Percentiles rank a stretch among this genome's conserved stretches.
Evolutionary conservation across 1,140 invertebrate genomes (phyloP).

Genomic region (Drosophila orosa): DNA sequence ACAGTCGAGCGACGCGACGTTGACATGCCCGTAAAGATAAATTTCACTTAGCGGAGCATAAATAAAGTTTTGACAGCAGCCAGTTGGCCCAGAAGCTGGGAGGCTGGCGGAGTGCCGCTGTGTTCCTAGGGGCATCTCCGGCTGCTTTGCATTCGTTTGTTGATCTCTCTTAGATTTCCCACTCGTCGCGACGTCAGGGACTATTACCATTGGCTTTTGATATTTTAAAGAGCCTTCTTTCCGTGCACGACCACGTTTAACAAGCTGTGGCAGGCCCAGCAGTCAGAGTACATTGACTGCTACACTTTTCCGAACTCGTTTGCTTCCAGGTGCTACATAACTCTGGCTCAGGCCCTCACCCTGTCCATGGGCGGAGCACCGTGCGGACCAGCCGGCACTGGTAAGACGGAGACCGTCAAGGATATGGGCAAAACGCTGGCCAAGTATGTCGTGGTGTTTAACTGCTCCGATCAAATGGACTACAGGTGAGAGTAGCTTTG

Average conservation of each 20-base stretch:
- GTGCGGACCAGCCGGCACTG: conserved; percentile 97
- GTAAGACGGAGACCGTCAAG: conserved; percentile 98
- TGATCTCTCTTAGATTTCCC: conserved; percentile 22
- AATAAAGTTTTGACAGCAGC: conserved; percentile 76
- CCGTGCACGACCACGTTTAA: conserved; percentile 31
- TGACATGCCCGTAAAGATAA: conserved; percentile 78
- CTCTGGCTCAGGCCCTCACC: conserved; percentile 96
- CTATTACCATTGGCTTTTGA: conserved; percentile 58
- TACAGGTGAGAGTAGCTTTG: conserved; percentile 88
- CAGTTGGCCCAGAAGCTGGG: conserved; percentile 30
- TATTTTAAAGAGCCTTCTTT: conserved; percentile 38
- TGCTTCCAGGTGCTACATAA: conserved; percentile 95
- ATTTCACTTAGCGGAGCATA: conserved; percentile 80
- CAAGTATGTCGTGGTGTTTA: conserved; percentile 99
- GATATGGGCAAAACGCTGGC: conserved; percentile 99
- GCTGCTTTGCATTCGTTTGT: conserved; percentile 36
- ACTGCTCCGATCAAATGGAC: conserved; percentile 99
- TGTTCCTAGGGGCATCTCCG: conserved; percentile 57
- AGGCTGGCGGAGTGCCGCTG: conserved; percentile 49
- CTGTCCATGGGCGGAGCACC: conserved; percentile 99
- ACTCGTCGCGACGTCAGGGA: conserved; percentile 35
- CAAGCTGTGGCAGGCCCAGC: conserved; percentile 25
- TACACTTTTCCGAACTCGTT: conserved; percentile 25
- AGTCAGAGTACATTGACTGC: conserved; percentile 33
- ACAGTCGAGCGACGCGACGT: conserved; percentile 31